Base-by-base conservation (phyloP, 2,888 invertebrate genomes). In the Drosophila sordidapex region DNA sequence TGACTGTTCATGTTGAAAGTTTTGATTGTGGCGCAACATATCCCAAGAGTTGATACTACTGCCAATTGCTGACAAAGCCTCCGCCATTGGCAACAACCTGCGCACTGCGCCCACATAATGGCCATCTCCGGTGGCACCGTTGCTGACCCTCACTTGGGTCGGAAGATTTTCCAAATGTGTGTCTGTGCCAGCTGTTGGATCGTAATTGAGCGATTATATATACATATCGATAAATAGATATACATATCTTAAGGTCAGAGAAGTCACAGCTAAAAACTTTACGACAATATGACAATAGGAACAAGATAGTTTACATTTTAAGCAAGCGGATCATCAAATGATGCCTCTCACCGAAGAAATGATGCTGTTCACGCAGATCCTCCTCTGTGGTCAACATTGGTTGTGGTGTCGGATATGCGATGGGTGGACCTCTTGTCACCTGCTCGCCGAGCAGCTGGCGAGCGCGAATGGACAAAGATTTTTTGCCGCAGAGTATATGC, bases 121-220 rank as follows among this genome's bases (percentile, higher is more conserved):
- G 2, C 82, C 82, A 54, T 81, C 82, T 3, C 72, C 79, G 4
- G 68, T 82, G 2, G 27, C 15, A 1, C 82, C 81, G 21, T 77
- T 79, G 8, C 8, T 70, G 40, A 81, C 74, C 1, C 40, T 43
- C 48, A 81, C 10, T 29, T 77, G 67, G 0, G 63, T 40, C 29
- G 7, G 6, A 0, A 15, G 27, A n/a, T 27, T 13, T 0, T 36
- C 36, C 18, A 69, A 49, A 31, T 69, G 52, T 0, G 62, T 65
- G 21, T 73, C 82, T 25, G 48, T 33, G 0, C 58, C 31, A 7
- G 36, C 82, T 81, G 13, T 0, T 25, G 35, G 13, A 51, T 10
- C 29, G 15, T 48, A 21, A 25, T 11, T 13, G 11, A 51, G 6
- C 3, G 6, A n/a, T 51, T 31, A 29, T 31, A 31, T 29, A 29